Percentiles rank a stretch among this genome's conserved stretches.
These are phyloP conservation scores for Pagetopsis macropterus DNA, from an alignment of 2,797 vertebrate species.

Conservation along the genomic window DNA sequence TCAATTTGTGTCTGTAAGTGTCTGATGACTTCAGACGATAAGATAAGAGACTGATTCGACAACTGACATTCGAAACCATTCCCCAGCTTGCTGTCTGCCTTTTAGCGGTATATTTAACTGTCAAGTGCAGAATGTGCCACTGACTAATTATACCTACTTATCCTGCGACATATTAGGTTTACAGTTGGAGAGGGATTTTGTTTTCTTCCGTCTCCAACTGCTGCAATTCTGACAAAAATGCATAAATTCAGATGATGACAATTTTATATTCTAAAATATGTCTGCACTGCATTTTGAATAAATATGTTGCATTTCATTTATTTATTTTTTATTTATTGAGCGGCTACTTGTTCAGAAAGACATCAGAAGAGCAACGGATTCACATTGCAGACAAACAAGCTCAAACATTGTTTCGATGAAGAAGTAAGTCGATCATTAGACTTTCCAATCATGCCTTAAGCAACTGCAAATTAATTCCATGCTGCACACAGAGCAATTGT, in stretches of 20 bases:
- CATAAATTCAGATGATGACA: slow-evolving; percentile 5
- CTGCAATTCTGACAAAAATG: slow-evolving; percentile 25
- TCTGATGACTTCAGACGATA: slow-evolving; percentile 32
- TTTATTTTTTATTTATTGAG: not conserved
- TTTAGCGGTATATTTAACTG: slow-evolving; percentile 10
- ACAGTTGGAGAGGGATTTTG: slow-evolving; percentile 11
- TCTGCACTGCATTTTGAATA: slow-evolving; percentile 2
- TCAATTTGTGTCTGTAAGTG: slow-evolving; percentile 55
- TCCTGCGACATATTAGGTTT: slow-evolving; percentile 21
- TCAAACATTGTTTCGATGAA: not conserved
- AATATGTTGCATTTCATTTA: slow-evolving; percentile 4
- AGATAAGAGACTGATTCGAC: slow-evolving; percentile 47
- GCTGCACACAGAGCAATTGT: not conserved
- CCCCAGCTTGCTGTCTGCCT: slow-evolving; percentile 23
- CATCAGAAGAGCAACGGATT: not conserved
- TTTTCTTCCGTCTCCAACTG: slow-evolving; percentile 22
- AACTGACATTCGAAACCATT: slow-evolving; percentile 49
- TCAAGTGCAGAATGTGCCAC: slow-evolving; percentile 32
- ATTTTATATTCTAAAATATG: slow-evolving; percentile 6
- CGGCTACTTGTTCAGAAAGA: not conserved
- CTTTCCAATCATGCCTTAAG: not conserved
- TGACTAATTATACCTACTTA: slow-evolving; percentile 31
- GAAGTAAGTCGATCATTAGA: not conserved
- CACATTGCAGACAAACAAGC: slow-evolving; percentile 5
- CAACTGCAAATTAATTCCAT: not conserved